These are phyloP conservation scores for Salvator merianae DNA, from an alignment of 2,113 vertebrate species.

Conservation along the genomic window DNA sequence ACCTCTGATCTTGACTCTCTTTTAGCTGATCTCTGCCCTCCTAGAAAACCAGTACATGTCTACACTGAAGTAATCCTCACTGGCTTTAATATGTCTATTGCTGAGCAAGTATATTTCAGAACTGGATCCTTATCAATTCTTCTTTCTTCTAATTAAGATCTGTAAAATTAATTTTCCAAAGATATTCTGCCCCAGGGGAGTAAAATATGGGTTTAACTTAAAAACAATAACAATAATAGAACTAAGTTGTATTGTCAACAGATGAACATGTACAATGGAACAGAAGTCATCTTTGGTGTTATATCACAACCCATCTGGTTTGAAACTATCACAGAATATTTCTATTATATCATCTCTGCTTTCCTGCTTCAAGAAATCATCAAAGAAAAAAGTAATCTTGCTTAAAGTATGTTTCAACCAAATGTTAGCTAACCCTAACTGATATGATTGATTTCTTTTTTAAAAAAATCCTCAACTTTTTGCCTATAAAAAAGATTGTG, in stretches of 20 bases:
- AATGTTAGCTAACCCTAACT: slow-evolving; percentile 19
- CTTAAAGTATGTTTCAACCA: neutral
- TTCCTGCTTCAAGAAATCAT: slow-evolving; percentile 46
- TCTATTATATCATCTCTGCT: slow-evolving; percentile 44
- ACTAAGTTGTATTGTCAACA: neutral
- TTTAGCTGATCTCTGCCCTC: neutral
- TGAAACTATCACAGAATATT: slow-evolving; percentile 42
- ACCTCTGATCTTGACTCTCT: neutral
- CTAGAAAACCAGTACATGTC: neutral
- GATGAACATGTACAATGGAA: neutral
- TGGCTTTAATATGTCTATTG: neutral
- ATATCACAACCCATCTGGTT: slow-evolving; percentile 40
- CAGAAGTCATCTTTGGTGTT: neutral
- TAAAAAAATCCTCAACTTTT: neutral
- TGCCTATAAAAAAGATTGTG: neutral
- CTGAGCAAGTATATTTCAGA: neutral
- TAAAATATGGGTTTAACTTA: neutral
- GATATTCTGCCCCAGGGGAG: slow-evolving; percentile 13
- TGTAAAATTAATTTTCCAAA: no score
- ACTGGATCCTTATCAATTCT: neutral
- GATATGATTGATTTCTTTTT: neutral
- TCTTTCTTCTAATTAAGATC: neutral
- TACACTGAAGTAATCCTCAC: neutral
- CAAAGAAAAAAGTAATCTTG: neutral
- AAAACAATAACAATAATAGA: neutral